Conservation (phyloP, 2,113 vertebrate species). For the Montifringilla adamsi region DNA sequence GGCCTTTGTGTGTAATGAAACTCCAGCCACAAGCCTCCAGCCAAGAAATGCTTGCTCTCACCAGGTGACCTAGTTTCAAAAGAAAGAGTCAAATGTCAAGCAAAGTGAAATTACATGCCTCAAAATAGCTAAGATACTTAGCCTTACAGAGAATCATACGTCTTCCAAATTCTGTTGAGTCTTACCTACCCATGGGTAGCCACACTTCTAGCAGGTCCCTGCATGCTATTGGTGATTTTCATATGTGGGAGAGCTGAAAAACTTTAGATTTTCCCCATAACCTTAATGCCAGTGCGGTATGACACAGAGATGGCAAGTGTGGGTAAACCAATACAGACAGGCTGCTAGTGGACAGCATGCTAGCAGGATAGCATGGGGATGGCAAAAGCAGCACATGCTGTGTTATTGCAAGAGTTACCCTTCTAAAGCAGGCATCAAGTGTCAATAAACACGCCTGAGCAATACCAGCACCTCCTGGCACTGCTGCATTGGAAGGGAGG, state of each 20-base stretch:
- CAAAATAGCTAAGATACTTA: slow-evolving; percentile 26
- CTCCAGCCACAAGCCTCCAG: neutral
- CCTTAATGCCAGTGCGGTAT: neutral
- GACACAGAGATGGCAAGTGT: neutral
- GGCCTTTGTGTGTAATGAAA: slow-evolving; percentile 53
- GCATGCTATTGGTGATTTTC: neutral
- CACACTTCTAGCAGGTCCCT: neutral
- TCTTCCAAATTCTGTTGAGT: neutral
- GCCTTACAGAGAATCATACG: neutral
- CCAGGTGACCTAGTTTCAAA: slow-evolving; percentile 20
- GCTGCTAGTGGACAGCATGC: neutral
- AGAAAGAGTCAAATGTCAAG: slow-evolving; percentile 39
- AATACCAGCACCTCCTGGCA: neutral
- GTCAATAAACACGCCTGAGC: neutral
- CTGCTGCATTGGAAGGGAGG: neutral
- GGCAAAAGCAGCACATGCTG: neutral
- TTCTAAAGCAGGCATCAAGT: neutral
- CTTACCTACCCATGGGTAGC: neutral
- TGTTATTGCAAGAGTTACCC: neutral
- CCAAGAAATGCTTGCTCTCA: slow-evolving; percentile 41
- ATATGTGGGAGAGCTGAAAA: neutral
- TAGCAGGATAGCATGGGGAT: neutral
- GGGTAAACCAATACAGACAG: neutral
- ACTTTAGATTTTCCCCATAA: neutral
- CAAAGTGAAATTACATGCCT: neutral